Evolutionary conservation across 2,888 invertebrate species (phyloP), one percentile per base, ranked within the genome.

Genomic region (Rhaphigaster nebulosa): DNA sequence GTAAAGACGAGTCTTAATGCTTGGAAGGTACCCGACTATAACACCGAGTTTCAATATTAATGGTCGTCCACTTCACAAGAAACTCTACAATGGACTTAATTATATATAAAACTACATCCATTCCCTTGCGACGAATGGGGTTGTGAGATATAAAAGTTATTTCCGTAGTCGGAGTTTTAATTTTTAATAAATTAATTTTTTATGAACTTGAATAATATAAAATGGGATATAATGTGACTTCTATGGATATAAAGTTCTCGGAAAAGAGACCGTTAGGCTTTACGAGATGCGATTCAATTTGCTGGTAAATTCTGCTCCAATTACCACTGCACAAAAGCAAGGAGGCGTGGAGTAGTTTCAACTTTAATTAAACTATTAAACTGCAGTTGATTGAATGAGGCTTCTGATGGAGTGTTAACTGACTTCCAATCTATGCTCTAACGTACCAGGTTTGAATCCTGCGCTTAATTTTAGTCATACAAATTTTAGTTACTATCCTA

Each of bases 341-440:
- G 65, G n/a, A n/a, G 4, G 0, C 18, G 4, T 5, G 1, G 34
- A 13, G 70, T 76, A 76, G 34, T 76, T 76, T 20, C 1, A 34
- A 38, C 70, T 38, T 76, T 76, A 76, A 76, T 76, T 38, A 34
- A 76, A 76, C 70, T 38, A 76, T 76, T 76, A 76, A 76, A 76
- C 70, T 76, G 34, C 23, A 38, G 38, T 23, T 76, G 38, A 76
- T 76, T 38, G 70, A 76, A 76, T 76, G 10, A 76, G 70, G 34
- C 70, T 38, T 10, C 38, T 76, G 20, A 76, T 76, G 8, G 34
- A 76, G 70, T 4, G 1, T 20, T 38, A 38, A 20, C 70, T 76
- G 34, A 38, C 70, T 76, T 76, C 29, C 70, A 38, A 76, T 76
- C 29, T 76, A 38, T 23, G 13, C 52, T 15, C 60, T n/a, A 60